Base-by-base conservation (phyloP, 2,113 vertebrate species). In the Megaceryle torquata region DNA sequence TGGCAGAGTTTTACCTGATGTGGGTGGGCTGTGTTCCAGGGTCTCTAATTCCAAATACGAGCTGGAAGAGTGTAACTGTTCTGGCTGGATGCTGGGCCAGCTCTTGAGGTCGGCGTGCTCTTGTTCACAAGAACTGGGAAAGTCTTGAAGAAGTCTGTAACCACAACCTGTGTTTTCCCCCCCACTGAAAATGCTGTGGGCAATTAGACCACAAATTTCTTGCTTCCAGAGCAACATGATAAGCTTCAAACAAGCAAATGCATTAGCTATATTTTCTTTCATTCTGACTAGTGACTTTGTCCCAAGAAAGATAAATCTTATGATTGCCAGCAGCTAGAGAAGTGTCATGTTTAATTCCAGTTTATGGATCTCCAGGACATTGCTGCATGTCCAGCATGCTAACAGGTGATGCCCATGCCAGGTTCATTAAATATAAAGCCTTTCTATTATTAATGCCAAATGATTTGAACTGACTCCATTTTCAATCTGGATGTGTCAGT, bases 401-500 rank as follows among this genome's bases (percentile, higher is more conserved):
- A 43, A 22, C 7, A 61, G 65, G 46, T 68, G 82, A 37, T 88
- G 72, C 69, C 43, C 28, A 20, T 21, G 39, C 25, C 70, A 78
- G 21, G 15, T 71, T 93, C 80, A 79, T 95, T 68, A 69, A 76
- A 56, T 29, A 28, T 2, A 15, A 33, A 60, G 13, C 18, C 33
- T 90, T 93, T 70, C 53, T 65, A 46, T 78, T 78, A 86, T 56
- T 84, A 82, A 64, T 50, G 54, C 64, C 86, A 85, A 92, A 37
- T 43, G 77, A 35, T 95, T 80, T 93, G 82, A 48, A 77, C 72
- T 15, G 59, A 86, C 74, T 89, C 63, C 15, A 15, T 77, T 91
- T 96, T 94, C 86, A 86, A 83, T 89, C 77, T 85, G 63, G n/a
- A 86, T 60, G 29, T 93, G 65, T 46, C 91, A 94, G 79, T 88